These are phyloP conservation scores for Lamprologus tigripictilis DNA, from an alignment of 2,113 vertebrate genomes.

Conservation along the genomic window DNA sequence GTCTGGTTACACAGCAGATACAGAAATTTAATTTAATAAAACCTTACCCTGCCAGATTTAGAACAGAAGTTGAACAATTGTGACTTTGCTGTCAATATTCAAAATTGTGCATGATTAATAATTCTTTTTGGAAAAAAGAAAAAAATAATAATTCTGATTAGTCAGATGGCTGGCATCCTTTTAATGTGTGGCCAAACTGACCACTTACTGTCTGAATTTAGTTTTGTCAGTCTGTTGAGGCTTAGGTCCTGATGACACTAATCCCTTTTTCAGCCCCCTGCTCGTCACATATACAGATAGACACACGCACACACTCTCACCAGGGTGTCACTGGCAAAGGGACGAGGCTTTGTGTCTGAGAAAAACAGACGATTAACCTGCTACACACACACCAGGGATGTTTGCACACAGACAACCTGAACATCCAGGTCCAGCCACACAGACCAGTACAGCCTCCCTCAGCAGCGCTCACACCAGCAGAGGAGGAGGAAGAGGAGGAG, in stretches of 20 bases:
- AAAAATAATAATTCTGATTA: background rate
- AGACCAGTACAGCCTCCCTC: background rate
- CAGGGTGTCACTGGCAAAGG: constrained; percentile 24
- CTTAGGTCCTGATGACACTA: constrained; percentile 67
- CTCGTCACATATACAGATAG: constrained; percentile 7
- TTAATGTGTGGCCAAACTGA: constrained; percentile 14
- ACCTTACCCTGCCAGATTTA: background rate
- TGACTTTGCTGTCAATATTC: background rate
- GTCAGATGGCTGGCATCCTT: background rate
- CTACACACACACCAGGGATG: background rate
- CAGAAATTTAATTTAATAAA: background rate
- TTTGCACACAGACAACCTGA: background rate
- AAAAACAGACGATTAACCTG: constrained; percentile 43
- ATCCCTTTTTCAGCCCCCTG: constrained; percentile 63
- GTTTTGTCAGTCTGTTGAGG: constrained; percentile 63
- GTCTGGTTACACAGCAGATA: background rate
- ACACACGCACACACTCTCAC: constrained; percentile 15
- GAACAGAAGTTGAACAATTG: background rate
- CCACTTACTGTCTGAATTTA: constrained; percentile 37
- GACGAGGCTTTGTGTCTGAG: constrained; percentile 60
- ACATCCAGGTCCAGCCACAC: background rate
- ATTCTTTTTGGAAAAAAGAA: background rate
- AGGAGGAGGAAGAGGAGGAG: background rate
- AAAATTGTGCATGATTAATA: background rate
- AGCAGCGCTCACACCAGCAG: background rate